Base-by-base conservation (phyloP, 2,797 vertebrate species). In the Bufotes viridis region DNA sequence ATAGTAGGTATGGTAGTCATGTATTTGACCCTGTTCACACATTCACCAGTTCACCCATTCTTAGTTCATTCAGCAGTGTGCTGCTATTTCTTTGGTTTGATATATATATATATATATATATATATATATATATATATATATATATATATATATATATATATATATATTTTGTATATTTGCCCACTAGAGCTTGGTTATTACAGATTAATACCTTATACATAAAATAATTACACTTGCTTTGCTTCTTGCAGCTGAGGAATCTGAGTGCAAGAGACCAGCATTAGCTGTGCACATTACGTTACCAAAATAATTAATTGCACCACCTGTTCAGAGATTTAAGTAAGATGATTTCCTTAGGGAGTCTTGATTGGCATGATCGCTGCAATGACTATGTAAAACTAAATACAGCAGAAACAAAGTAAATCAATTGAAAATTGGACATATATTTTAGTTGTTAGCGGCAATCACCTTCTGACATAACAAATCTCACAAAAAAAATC, bases 221-320 rank as follows among this genome's bases (percentile, higher is more conserved):
- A 10, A 80, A 79, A 80, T 34, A 60, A 60, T 80, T 61, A 80
- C 26, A 34, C 78, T 61, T 60, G 17, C 42, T 80, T 61, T 60
- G 78, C 78, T 61, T 60, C 2, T 42, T 80, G 78, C 24, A 34
- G 58, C 20, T 80, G 57, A 61, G 42, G 20, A 75, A 75, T 34
- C 58, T 26, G 17, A 80, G 78, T 80, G 78, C 24, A 24, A 80
- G 61, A 13, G 57, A 60, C 0, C 24, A 13, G 57, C 58, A 61
- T 80, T 80, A 60, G 57, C 78, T 61, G 57, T 60, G 26, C 57
- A 61, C 57, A 29, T 79, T 58, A 58, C 53, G 15, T 58, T 79
- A 57, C 53, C 55, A 58, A 58, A 79, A 79, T 58, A 79, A 79
- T 57, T 79, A 79, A 79, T 26, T 79, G 53, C 24, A 79, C 76